Percentiles rank a stretch among this genome's conserved stretches.
Evolutionary conservation across 2,113 vertebrate species (phyloP).

Genomic region (Triplophysa tibetana): DNA sequence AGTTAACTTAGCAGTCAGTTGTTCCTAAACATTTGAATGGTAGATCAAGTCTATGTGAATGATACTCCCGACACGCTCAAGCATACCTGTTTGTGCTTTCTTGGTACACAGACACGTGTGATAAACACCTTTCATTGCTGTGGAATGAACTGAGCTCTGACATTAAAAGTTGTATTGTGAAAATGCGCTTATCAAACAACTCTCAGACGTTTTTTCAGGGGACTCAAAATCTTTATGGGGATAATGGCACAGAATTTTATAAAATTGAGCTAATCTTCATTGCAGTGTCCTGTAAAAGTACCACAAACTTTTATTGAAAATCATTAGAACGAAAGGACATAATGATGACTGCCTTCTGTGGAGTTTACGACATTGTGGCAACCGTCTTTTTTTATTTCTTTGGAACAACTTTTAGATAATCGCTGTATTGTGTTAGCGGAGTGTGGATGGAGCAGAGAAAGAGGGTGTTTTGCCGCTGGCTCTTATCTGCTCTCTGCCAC

Average conservation of each 20-base stretch:
- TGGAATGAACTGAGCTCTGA: too few species aligned
- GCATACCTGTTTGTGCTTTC: background rate
- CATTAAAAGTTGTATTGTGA: too few species aligned
- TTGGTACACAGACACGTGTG: background rate
- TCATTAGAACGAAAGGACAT: background rate
- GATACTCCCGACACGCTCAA: background rate
- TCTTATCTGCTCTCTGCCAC: slow-evolving; percentile 12
- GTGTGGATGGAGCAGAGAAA: background rate
- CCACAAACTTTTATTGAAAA: background rate
- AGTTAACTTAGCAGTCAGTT: too few species aligned
- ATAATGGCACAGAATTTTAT: too few species aligned
- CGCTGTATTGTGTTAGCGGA: background rate
- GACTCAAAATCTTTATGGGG: too few species aligned
- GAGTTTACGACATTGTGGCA: slow-evolving; percentile 10
- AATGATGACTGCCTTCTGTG: background rate
- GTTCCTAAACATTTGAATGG: too few species aligned
- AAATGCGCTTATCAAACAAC: too few species aligned
- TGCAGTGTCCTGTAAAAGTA: background rate
- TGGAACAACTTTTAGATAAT: background rate
- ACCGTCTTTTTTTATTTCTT: slow-evolving; percentile 2
- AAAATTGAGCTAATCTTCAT: too few species aligned
- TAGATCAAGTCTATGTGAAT: background rate
- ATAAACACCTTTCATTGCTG: background rate
- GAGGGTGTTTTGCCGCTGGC: background rate
- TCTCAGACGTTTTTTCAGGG: too few species aligned